Conservation (phyloP, 2,113 vertebrate species). For the Halcyon malimbica region DNA sequence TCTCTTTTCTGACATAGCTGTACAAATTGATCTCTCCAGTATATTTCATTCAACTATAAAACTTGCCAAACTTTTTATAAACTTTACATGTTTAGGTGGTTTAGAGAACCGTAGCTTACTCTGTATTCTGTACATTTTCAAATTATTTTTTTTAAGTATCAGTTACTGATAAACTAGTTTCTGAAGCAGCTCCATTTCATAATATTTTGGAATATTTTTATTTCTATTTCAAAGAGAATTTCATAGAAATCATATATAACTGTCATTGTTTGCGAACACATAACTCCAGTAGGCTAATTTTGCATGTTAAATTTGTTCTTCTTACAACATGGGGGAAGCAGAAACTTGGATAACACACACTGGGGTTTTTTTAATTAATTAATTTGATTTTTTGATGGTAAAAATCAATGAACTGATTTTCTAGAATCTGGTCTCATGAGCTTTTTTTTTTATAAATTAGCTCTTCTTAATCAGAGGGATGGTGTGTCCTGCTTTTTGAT, state of each 20-base stretch:
- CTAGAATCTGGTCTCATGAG: not conserved
- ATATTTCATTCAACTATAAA: not conserved
- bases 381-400: not conserved
- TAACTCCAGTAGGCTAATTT: not conserved
- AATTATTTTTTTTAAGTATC: not conserved
- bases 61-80: not conserved
- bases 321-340: not conserved
- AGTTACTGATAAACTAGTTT: not conserved
- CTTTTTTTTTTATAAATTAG: not conserved
- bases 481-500: not conserved
- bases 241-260: not conserved
- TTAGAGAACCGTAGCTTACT: not conserved
- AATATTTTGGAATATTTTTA: not conserved
- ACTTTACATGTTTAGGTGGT: not conserved
- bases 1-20: not conserved
- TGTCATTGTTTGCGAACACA: not conserved
- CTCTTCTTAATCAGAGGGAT: not conserved
- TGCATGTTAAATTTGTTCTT: not conserved
- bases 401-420: not conserved
- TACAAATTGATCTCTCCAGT: not conserved
- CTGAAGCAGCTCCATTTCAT: not conserved
- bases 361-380: not conserved
- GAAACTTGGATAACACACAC: not conserved
- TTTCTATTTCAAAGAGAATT: not conserved
- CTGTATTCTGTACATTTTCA: not conserved